Evolutionary conservation across 30 jellyfish, hydroid and myxozoan species (phyloP), one percentile per base, ranked within the genome.

Genomic region (Clytia hemisphaerica): DNA sequence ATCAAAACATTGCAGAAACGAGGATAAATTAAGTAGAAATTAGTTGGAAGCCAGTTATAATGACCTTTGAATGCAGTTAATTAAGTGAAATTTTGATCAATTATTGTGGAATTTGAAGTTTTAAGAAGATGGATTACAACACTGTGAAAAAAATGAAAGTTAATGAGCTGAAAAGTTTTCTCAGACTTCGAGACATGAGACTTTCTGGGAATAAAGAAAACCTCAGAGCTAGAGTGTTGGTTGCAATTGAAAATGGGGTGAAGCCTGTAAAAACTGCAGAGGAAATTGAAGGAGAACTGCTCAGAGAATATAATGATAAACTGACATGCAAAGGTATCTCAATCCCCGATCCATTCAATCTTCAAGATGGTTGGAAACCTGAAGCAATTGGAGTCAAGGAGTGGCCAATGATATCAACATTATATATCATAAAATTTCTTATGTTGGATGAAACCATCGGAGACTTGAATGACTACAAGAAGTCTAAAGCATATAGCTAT

Each of bases 401-500:
- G 14, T 77, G 77, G 92, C 83, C 76, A 6, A 33, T 35, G 45
- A n/a, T 42, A 9, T 9, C n/a, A 42, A 44, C 80, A 25, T 31
- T 76, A 35, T 76, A 63, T 48, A 76, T 76, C 32, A 53, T 38
- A 54, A 46, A 48, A 10, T 45, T 47, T 64, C 31, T 61, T n/a
- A 49, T 68, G n/a, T n/a, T n/a, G 3, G 59, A 53, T 64, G 55
- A 65, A 27, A 73, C 80, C 21, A 65, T 34, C 37, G 87, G 67
- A 45, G 93, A 59, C 51, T 34, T 79, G 51, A 57, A 45, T 45
- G 93, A 58, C 48, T 64, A 78, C 80, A 79, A 79, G 45, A 44
- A 55, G 4, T 70, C 85, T 4, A 79, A 71, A 53, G 86, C 92
- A 2, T 78, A 68, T 33, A 67, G 87, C 33, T 76, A 76, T 61